Conservation (phyloP, 2,113 vertebrate species). For the Brachyhypopomus gauderio region DNA sequence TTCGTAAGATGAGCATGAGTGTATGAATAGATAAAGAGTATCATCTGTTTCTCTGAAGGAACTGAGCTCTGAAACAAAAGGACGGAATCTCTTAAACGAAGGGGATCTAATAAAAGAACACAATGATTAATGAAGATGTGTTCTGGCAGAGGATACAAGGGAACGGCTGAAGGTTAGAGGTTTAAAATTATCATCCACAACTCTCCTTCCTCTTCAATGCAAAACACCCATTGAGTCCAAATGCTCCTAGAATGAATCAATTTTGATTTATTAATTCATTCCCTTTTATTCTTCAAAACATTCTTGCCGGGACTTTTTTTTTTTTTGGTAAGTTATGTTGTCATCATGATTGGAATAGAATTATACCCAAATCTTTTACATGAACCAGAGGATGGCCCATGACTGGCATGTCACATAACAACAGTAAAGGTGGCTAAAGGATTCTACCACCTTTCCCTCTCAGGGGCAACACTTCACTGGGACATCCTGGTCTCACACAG, state of each 20-base stretch:
- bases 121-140: conserved; percentile 47
- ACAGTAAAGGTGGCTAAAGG: background rate
- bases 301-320: too few species aligned
- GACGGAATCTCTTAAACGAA: conserved; percentile 29
- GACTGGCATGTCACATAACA: background rate
- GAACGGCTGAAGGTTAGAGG: conserved; percentile 46
- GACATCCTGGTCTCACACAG: background rate
- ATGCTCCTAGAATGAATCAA: background rate
- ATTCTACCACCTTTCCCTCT: background rate
- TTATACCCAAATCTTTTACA: background rate
- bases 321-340: too few species aligned
- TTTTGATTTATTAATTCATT: background rate
- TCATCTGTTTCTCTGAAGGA: conserved; percentile 36
- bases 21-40: conserved; percentile 24
- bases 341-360: background rate
- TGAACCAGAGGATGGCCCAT: background rate
- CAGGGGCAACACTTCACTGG: background rate
- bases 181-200: conserved; percentile 41
- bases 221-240: background rate
- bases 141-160: conserved; percentile 18
- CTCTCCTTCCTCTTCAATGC: conserved; percentile 7
- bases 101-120: conserved; percentile 42
- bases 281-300: too few species aligned
- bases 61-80: background rate
- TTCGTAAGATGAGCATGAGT: background rate